Evolutionary conservation across 2,797 vertebrate genomes (phyloP), one percentile per base, ranked within the genome.

Genomic region (Lagocephalus sceleratus): DNA sequence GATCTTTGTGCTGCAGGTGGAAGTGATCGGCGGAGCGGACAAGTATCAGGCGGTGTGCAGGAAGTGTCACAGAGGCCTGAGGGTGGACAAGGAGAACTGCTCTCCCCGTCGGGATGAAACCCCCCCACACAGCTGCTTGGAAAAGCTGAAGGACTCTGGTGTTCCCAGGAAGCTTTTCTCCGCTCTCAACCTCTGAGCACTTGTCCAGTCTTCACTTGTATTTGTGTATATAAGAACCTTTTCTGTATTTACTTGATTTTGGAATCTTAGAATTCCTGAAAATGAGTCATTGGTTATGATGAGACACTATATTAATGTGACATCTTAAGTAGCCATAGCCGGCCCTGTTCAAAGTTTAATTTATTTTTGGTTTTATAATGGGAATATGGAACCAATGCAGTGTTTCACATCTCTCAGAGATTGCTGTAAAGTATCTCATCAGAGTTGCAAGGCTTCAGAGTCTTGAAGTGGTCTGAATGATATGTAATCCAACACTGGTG

Each of bases 21-120:
- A 99, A 70, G 94, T 99, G 75, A 99, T 99, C 0, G 97, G 97
- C 4, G 97, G 97, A 5, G 87, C 93, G 0, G 97, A 99, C 74
- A 99, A 93, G 57, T 99, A 99, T 71, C 94, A 96, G 43, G 94
- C 97, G 0, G 94, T 92, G 54, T 99, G 97, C 67, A 85, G 96
- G 21, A 75, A 68, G 60, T 98, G 97, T 84, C 95, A 94, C 32
- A 81, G 88, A 52, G 60, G 76, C 55, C 75, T 95, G 86, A 66
- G 88, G 88, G 66, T 20, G 43, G 81, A 89, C 51, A 96, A 97
- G 44, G 95, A 98, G 85, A 98, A 98, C 57, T 0, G 7, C 1
- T 47, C 68, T n/a, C 71, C 67, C 5, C 7, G 46, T 54, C 80
- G 79, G 67, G 60, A 85, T 0, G 83, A 83, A 38, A 91, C 86